Evolutionary conservation across 2,888 invertebrate species (phyloP).

Genomic region (Dascillus cervinus): DNA sequence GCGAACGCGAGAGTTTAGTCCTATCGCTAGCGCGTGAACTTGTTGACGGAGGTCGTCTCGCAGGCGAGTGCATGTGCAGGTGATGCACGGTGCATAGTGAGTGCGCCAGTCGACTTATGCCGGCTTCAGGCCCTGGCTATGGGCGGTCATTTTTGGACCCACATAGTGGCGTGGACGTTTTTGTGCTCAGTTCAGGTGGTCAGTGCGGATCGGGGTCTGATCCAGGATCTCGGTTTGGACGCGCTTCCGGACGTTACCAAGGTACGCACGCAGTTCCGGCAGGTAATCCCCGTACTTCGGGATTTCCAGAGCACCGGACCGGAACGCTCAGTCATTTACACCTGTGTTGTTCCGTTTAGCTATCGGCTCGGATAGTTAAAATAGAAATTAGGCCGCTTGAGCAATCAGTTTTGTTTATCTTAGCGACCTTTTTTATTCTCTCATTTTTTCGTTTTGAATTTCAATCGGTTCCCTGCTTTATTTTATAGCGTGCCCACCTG

Average conservation of each 20-base stretch:
- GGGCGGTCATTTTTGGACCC: conserved; percentile 33
- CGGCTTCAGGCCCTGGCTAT: conserved; percentile 34
- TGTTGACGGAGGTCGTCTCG: conserved; percentile 21
- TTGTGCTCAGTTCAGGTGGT: conserved; percentile 26
- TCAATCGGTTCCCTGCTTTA: conserved; percentile 6
- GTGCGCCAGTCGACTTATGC: conserved; percentile 28
- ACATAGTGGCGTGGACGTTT: conserved; percentile 35
- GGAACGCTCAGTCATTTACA: conserved; percentile 11
- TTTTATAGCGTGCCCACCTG: conserved; percentile 20
- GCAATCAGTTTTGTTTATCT: conserved; percentile 9
- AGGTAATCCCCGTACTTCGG: conserved; percentile 26
- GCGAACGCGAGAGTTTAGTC: conserved; percentile 31
- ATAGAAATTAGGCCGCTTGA: conserved; percentile 22
- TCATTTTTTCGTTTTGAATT: conserved; percentile 1
- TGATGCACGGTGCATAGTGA: conserved; percentile 23
- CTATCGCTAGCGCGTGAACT: conserved; percentile 18
- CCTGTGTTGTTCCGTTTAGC: conserved; percentile 3
- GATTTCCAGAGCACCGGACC: conserved; percentile 25
- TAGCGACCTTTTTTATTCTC: neutral
- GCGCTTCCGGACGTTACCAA: conserved; percentile 34
- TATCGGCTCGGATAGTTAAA: conserved; percentile 13
- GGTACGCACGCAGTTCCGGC: conserved; percentile 28
- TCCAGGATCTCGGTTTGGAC: conserved; percentile 34
- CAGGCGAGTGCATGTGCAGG: conserved; percentile 22
- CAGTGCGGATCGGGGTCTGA: conserved; percentile 26